Base-by-base conservation (phyloP, 2,888 invertebrate genomes). In the Agrenia bidenticulata region DNA sequence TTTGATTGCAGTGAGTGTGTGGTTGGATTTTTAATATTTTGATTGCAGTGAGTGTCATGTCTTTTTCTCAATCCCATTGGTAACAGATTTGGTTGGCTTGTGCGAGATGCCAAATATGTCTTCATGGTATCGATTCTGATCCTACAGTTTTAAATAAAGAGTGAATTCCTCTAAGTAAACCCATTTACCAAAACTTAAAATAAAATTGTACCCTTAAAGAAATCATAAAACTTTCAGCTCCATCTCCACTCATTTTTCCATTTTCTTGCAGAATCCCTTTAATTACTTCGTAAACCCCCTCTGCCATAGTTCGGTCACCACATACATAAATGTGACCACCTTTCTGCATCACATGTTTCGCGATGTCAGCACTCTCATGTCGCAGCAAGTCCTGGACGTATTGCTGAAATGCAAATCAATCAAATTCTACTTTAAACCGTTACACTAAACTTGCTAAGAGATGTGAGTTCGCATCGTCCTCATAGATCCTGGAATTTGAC, bases 281-380 rank as follows among this genome's bases (percentile, higher is more conserved):
- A 69, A 96, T 82, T 26, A 94, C 94, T 79, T 92, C 91, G 78
- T 92, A 91, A 15, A 96, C 96, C 79, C 94, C 92, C 80, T 94
- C 93, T 1, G 96, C 96, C 96, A 97, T 97, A 65, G 94, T 92
- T 77, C 94, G 94, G 81, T 96, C 96, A 39, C 96, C 96, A 77
- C 96, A 97, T 0, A 97, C 94, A 78, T 94, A 96, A 78, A 96
- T 90, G 79, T 95, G 94, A 1, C 93, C 95, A 69, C 87, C 87
- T 78, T 88, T 85, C 70, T 87, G 83, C 5, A 92, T 86, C 57
- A 96, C 81, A 79, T 91, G 84, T 70, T 87, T 85, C 78, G 89
- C 92, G 61, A 96, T 87, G 78, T 88, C 86, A 17, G 85, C 82
- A 2, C 90, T 88, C 81, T 93, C 92, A 72, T 87, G 84, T 78